Base-by-base conservation (phyloP, 1,140 invertebrate genomes). In the Tetramorium simillimum region DNA sequence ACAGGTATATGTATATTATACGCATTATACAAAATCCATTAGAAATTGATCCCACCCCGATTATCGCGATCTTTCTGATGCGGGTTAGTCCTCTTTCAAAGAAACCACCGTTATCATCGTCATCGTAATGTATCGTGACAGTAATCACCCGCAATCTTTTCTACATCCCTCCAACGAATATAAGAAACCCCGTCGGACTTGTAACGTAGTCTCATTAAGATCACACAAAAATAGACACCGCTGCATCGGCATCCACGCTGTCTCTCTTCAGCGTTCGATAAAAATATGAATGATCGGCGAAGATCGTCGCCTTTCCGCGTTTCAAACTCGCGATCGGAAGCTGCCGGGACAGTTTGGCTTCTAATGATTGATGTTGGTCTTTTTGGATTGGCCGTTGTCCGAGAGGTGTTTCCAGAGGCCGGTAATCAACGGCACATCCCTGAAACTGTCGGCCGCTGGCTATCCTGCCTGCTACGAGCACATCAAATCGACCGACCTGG, bases 401-500 rank as follows among this genome's bases (percentile, higher is more conserved):
- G 94, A 92, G n/a, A 94, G 72, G 49, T 93, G 93, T 86, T 92
- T 93, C 94, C 94, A 94, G 43, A 94, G 90, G 33, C 91, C 92
- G 10, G 93, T 94, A 67, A 94, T 94, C n/a, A 94, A 91, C 14
- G 94, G 94, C 62, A 94, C 93, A 80, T 94, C 93, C 3, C 90
- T 91, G 87, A 94, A 94, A 65, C 84, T 93, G 51, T 94, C 92
- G 86, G 92, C 91, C 91, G 85, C 72, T 14, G 91, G 92, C 93
- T 93, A 93, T 49, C 90, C 63, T 81, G 77, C 63, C 78, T 93
- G 93, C 93, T 94, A 94, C 93, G 93, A 94, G 69, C 94, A 94
- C 86, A 94, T 92, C 28, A 94, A 69, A 75, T 94, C 93, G 21
- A 93, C 87, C 46, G 93, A 92, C 69, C 91, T 90, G 43, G 93